Base-by-base conservation (phyloP, 2,113 vertebrate species). In the Carettochelys insculpta region DNA sequence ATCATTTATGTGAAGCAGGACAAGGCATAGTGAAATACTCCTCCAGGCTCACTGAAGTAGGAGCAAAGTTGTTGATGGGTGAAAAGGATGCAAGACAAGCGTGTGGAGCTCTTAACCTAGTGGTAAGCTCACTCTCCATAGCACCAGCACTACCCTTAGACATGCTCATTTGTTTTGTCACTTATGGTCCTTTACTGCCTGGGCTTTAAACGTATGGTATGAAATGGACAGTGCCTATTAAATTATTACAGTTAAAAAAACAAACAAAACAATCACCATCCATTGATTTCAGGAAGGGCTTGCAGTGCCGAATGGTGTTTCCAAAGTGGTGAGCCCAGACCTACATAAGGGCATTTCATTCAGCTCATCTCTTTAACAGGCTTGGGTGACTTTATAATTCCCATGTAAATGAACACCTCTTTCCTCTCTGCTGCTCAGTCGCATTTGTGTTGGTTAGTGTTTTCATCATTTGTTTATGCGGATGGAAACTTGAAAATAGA, bases 21-120 rank as follows among this genome's bases (percentile, higher is more conserved):
- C 56, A 45, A 56, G n/a, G 41, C 16, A 16, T 8, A 22, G 20
- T 48, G 61, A 61, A 48, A 50, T 61, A 53, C 47, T 61, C 31
- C 47, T 41, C 56, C 22, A 47, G 41, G 20, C 80, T 34, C 41
- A 34, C 13, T 45, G 80, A 43, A 50, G 31, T 25, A 29, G 4
- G 38, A 58, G 58, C 47, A 17, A n/a, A 14, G 2, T 1, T 5
- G 34, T 24, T 53, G 31, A 24, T 61, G 17, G 31, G 20, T 41
- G 31, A 50, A 58, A 38, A 0, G 2, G 58, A 17, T 58, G 48
- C 27, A 25, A 29, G 38, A 43, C 0, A 0, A 0, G 0, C 19
- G 47, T 77, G 25, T 52, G 52, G 81, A 86, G 75, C 52, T 58
- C 3, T 16, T 31, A 68, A 2, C 6, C 27, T 31, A 82, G 11